These are phyloP conservation scores for Neostethus bicornis DNA, from an alignment of 2,797 vertebrate genomes.

Conservation along the genomic window DNA sequence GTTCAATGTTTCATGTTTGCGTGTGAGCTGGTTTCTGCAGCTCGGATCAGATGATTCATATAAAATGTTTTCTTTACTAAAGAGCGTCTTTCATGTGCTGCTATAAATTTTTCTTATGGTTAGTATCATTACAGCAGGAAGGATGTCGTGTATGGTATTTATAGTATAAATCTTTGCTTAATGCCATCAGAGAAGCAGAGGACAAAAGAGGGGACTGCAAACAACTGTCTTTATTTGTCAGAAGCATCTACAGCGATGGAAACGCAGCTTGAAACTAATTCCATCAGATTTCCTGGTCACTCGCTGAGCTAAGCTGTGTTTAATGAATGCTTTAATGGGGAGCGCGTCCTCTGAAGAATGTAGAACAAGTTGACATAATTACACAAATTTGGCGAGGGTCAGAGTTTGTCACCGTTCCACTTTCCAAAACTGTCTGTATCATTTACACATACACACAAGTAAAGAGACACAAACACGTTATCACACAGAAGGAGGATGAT, in stretches of 20 bases:
- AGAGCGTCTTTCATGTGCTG: background rate
- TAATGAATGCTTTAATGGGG: conserved; percentile 82
- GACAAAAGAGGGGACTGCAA: conserved; percentile 18
- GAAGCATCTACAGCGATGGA: conserved; percentile 65
- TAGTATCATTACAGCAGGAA: background rate
- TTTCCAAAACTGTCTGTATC: conserved; percentile 20
- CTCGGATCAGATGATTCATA: conserved; percentile 40
- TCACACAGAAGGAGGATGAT: conserved; percentile 9
- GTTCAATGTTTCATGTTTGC: conserved; percentile 18
- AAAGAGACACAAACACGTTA: conserved; percentile 6
- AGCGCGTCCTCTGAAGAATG: conserved; percentile 77
- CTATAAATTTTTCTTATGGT: background rate
- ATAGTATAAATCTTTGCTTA: background rate
- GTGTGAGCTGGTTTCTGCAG: conserved; percentile 18
- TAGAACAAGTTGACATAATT: conserved; percentile 73
- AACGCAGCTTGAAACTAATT: conserved; percentile 79
- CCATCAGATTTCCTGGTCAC: conserved; percentile 77
- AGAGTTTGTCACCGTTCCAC: conserved; percentile 37
- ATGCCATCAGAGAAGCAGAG: no score
- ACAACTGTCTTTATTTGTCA: conserved; percentile 49
- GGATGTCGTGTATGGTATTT: background rate
- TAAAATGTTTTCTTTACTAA: conserved; percentile 33
- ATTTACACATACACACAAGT: conserved; percentile 30
- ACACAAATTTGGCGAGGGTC: conserved; percentile 71
- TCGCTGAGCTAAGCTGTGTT: conserved; percentile 82